Conservation (phyloP, 2,888 invertebrate genomes). For the Drosophila multiciliata region DNA sequence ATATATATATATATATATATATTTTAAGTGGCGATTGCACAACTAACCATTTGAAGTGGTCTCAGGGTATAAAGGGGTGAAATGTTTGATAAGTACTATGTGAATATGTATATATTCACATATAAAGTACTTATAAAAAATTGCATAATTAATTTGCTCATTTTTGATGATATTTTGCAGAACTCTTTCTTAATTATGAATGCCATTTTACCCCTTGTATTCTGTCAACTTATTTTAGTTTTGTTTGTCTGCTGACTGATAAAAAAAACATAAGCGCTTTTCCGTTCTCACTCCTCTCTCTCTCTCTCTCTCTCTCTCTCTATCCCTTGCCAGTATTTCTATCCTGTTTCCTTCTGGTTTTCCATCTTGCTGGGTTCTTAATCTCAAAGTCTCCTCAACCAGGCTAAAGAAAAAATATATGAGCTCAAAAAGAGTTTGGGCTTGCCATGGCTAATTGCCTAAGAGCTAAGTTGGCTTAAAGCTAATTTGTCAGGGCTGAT, state of each 20-base stretch:
- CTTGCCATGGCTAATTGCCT: slow-evolving; percentile 51
- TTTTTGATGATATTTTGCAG: slow-evolving; percentile 70
- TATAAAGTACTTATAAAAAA: slow-evolving; percentile 15
- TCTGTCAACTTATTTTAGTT: slow-evolving; percentile 63
- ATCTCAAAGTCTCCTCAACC: slow-evolving; percentile 16
- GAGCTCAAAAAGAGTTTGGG: slow-evolving; percentile 8
- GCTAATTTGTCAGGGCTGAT: slow-evolving; percentile 62
- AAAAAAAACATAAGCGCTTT: slow-evolving; percentile 58
- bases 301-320: neutral
- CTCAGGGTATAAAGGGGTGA: neutral
- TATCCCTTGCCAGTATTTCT: slow-evolving; percentile 6
- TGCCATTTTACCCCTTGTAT: slow-evolving; percentile 33
- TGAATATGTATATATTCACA: slow-evolving; percentile 4
- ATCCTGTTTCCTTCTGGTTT: neutral
- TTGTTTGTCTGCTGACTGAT: slow-evolving; percentile 61
- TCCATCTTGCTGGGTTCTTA: slow-evolving; percentile 17
- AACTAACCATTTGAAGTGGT: neutral
- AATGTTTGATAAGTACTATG: slow-evolving; percentile 17
- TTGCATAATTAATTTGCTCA: slow-evolving; percentile 70
- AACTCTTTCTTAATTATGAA: slow-evolving; percentile 60
- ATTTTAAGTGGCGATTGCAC: neutral
- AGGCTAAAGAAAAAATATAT: neutral
- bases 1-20: neutral
- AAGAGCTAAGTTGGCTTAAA: slow-evolving; percentile 39
- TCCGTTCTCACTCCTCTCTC: slow-evolving; percentile 5